Evolutionary conservation across 2,113 vertebrate genomes (phyloP).

Genomic region (Uropsilus gracilis): DNA sequence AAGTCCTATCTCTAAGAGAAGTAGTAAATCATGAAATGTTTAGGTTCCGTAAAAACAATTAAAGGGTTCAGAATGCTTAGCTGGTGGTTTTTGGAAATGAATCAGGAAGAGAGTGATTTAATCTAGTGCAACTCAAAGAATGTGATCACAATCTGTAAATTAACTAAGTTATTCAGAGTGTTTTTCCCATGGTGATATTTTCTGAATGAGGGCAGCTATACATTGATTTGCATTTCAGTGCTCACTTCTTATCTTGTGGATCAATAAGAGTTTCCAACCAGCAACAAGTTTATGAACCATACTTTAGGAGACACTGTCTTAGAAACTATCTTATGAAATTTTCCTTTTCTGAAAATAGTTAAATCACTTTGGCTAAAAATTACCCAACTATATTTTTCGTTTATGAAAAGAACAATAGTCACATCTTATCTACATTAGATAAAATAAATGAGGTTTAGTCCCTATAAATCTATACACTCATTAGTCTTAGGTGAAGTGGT

Average conservation of each 20-base stretch:
- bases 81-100: neutral
- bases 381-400: slow-evolving; percentile 11
- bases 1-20: neutral
- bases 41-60: too few species aligned
- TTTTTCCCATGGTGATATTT: neutral
- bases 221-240: neutral
- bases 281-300: neutral
- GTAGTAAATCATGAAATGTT: neutral
- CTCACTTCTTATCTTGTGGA: neutral
- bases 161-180: neutral
- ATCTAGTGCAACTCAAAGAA: neutral
- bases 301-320: neutral
- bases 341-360: slow-evolving; percentile 4
- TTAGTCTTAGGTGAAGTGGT: slow-evolving; percentile 35
- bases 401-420: slow-evolving; percentile 9
- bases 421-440: neutral
- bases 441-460: neutral
- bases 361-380: slow-evolving; percentile 50
- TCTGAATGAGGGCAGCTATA: neutral
- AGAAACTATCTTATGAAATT: neutral
- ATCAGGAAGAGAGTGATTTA: neutral
- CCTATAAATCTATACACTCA: neutral
- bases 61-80: neutral
- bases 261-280: neutral
- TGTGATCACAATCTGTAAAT: neutral